Evolutionary conservation across 1,140 invertebrate genomes (phyloP).

Genomic region (Anastrepha obliqua): DNA sequence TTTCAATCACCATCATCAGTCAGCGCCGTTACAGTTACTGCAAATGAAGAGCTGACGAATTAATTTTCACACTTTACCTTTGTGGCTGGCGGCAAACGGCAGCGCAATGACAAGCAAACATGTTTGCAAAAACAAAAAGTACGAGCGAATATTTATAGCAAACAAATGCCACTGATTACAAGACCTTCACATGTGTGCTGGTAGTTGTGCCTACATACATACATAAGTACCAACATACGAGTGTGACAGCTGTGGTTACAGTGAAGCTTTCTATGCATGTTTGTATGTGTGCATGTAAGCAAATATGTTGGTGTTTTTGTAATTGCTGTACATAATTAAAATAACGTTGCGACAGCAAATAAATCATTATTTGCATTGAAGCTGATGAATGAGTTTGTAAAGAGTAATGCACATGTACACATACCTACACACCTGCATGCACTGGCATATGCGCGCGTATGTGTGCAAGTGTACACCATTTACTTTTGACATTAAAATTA

Average conservation of each 20-base stretch:
- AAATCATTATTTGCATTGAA: conserved; percentile 7
- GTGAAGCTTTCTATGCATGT: background rate
- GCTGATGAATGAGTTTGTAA: background rate
- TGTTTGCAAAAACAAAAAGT: no score
- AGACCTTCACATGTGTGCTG: no score
- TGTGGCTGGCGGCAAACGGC: background rate
- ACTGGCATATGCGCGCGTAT: background rate
- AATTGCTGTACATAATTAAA: conserved; percentile 13
- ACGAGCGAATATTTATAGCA: background rate
- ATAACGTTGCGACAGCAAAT: conserved; percentile 18
- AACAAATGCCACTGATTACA: no score
- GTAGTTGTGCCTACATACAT: background rate
- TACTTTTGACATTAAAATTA: conserved; percentile 10
- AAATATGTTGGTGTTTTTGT: background rate
- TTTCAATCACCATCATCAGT: background rate
- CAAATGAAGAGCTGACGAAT: background rate
- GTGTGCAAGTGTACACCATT: background rate
- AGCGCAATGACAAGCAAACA: background rate
- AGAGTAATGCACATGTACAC: background rate
- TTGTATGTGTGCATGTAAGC: background rate
- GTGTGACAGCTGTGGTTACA: background rate
- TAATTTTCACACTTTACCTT: background rate
- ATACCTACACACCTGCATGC: background rate
- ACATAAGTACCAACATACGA: background rate
- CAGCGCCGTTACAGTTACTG: background rate